phyloP scores from a whole-genome alignment of 2,797 vertebrate genomes.

The Corythornis leucogaster region DNA sequence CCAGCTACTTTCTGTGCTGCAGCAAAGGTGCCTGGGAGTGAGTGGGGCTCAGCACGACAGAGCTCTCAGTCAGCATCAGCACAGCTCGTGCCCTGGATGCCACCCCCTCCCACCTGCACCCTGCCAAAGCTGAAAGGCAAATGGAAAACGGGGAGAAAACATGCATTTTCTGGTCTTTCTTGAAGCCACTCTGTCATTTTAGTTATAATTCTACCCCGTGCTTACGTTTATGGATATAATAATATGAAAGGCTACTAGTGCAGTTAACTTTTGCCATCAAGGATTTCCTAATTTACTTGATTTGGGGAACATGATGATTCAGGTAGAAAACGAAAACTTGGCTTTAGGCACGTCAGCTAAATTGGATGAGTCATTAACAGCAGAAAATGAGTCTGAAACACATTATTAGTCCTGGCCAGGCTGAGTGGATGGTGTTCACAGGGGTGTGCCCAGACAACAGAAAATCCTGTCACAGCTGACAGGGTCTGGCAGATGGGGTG shows the following conservation, averaged over 20 bases:
- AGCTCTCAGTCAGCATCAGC: neutral
- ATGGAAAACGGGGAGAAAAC: neutral
- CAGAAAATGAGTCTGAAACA: neutral
- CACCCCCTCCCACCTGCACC: neutral
- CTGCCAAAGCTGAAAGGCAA: neutral
- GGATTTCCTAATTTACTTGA: neutral
- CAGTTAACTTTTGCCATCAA: neutral
- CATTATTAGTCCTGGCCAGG: neutral
- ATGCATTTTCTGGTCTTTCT: neutral
- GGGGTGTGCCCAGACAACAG: neutral
- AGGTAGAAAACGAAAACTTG: neutral
- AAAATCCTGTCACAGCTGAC: neutral
- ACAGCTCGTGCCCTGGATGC: neutral
- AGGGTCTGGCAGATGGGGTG: neutral
- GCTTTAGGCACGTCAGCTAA: neutral
- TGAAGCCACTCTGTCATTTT: neutral
- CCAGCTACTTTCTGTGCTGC: neutral
- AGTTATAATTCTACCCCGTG: neutral
- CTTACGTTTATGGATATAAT: neutral
- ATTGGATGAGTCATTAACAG: neutral
- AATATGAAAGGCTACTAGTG: neutral
- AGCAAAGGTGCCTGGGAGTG: neutral
- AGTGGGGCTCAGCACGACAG: neutral
- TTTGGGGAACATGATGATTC: neutral
- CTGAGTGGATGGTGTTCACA: neutral